Base-by-base conservation (phyloP, 53 echinoderm and acorn worm genomes). In the Patiria pectinifera region DNA sequence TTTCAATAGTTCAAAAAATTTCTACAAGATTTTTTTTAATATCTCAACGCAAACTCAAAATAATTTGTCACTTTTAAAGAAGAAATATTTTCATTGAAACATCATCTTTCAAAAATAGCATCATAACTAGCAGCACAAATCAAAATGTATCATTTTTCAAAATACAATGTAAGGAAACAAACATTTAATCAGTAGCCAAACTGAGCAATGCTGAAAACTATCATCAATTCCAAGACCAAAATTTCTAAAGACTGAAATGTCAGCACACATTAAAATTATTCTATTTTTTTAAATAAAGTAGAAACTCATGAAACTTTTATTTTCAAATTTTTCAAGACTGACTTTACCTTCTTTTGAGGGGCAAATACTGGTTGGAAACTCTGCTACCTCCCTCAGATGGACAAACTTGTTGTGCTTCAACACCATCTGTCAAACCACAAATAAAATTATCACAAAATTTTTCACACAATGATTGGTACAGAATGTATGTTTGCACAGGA, bases 271-370 rank as follows among this genome's bases (percentile, higher is more conserved):
- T 53, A 53, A 0, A 53, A 53, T 53, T 53, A 5, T 53, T 53
- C 53, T 53, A 4, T 49, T 53, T 6, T 53, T 1, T 5, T 53
- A 53, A 0, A 53, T 35, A 35, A 35, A 35, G 1, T 35, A 35
- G 35, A 53, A 53, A 53, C 53, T 8, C 8, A 13, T 66, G 14
- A 18, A 66, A 66, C 10, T 14, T 0, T 11, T 66, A 66, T 66
- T 14, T 66, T 18, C 19, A 11, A 0, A 53, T 53, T 3, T 66
- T 14, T 18, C 66, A 66, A 16, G 66, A 16, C 66, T 13, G 66
- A 59, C 78, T 94, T 78, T 83, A 97, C 97, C 95, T 94, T 89
- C 83, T 58, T 96, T 95, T 11, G 96, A 96, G 78, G 97, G 97
- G 48, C 97, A 97, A 71, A 97, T 48, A 69, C 80, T 83, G 11